phyloP scores from a whole-genome alignment of 2,888 invertebrate species.

The Drosophila paracracens region DNA sequence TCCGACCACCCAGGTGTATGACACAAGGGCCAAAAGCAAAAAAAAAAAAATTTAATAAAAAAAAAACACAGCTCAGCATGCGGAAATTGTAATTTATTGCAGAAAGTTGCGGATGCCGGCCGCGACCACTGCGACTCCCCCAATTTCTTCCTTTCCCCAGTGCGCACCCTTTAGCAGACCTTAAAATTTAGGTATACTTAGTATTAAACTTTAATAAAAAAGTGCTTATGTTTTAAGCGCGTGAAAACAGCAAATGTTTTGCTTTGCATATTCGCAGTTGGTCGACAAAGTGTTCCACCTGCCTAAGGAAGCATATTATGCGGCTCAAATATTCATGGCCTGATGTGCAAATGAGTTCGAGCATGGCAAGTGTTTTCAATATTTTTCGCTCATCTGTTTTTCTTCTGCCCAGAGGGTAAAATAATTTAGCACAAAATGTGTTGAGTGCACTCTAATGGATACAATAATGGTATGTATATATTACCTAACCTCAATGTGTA shows the following conservation, averaged over 20 bases:
- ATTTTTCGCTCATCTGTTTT: neutral
- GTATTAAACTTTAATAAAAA: conserved; percentile 42
- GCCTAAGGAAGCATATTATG: conserved; percentile 21
- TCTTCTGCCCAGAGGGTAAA: neutral
- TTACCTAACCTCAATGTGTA: neutral
- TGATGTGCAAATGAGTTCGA: conserved; percentile 28
- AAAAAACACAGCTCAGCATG: conserved; percentile 44
- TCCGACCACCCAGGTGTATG: conserved; percentile 22
- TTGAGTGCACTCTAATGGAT: neutral
- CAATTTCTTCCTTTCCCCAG: neutral
- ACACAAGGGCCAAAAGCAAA: neutral
- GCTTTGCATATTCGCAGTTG: conserved; percentile 22
- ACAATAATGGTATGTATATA: neutral
- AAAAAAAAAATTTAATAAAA: conserved; percentile 1
- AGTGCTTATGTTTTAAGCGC: conserved; percentile 12
- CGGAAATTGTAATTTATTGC: conserved; percentile 80
- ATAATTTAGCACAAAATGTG: conserved; percentile 8
- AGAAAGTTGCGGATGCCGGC: conserved; percentile 68
- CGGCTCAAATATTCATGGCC: conserved; percentile 36
- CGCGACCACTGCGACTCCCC: conserved; percentile 39
- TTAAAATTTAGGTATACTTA: conserved; percentile 36
- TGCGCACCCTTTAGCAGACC: conserved; percentile 4
- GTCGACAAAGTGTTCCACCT: conserved; percentile 7
- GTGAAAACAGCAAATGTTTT: conserved; percentile 28
- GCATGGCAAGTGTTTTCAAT: conserved; percentile 30